Evolutionary conservation across 1,140 invertebrate species (phyloP), one percentile per base, ranked within the genome.

Genomic region (Drosophila mayri): DNA sequence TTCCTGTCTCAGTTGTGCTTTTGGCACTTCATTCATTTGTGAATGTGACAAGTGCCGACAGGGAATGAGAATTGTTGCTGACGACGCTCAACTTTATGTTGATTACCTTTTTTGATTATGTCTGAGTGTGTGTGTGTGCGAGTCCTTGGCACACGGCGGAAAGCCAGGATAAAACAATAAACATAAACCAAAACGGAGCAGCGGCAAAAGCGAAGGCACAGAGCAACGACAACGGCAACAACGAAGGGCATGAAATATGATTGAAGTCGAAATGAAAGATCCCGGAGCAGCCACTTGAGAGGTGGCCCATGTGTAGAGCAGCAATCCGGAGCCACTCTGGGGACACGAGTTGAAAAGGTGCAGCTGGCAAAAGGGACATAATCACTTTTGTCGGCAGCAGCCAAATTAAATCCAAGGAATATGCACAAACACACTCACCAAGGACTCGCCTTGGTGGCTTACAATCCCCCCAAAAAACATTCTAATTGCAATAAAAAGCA

Each of bases 81-180:
- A 80, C 84, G 74, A 81, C 84, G 80, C 60, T 84, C 74, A 85
- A 90, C 74, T 90, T 90, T 90, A 90, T 90, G 85, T 90, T 90
- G 85, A 90, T 90, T 90, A 85, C 85, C 85, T 90, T 90, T 90
- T 90, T 90, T 90, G 85, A 90, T 88, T 90, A 85, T 90, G 85
- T 85, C 78, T 79, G 64, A 77, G 76, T 81, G 81, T 73, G 78
- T 79, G 79, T 64, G 79, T 61, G 25, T 18, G 65, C 57, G 62
- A 64, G 70, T 62, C 43, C 50, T 61, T 59, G 81, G 86, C 81
- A 71, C 74, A 85, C 77, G 85, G 81, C 85, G 60, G 49, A 86
- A 79, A 82, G 79, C 76, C 81, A 52, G 75, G 79, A 90, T 73
- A 90, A 85, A 90, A 90, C 85, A 90, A 90, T 90, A 90, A 90